Evolutionary conservation across 1,140 invertebrate genomes (phyloP), one percentile per base, ranked within the genome.

Genomic region (Saccostrea echinata): DNA sequence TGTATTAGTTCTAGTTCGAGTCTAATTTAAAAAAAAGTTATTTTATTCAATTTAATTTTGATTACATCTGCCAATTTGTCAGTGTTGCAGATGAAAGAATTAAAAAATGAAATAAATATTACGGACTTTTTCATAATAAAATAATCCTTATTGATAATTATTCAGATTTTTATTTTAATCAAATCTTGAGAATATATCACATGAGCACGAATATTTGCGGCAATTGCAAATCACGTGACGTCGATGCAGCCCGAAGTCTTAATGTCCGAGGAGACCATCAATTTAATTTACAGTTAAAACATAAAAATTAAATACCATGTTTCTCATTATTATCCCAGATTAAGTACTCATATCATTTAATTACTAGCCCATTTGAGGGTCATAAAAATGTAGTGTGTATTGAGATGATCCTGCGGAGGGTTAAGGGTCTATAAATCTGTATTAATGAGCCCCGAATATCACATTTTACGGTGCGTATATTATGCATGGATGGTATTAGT

Each of bases 361-460:
- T 76, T 76, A 76, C 68, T 76, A 27, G 30, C 68, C 68, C 68
- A 76, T 76, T 76, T 24, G 27, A 76, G 68, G 68, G 68, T 76
- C 24, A 76, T 76, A 76, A 76, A 76, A 76, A 76, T 76, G 68
- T 76, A 76, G 68, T 76, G 68, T 76, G 68, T 76, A 76, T 76
- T 76, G 27, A 30, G 68, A 33, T 30, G 57, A 76, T 30, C 13
- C 68, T 16, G 24, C 24, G 68, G 68, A 76, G 68, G 30, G 68
- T 76, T 76, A 76, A 76, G 68, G 68, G 68, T 76, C 68, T 76
- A 76, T 76, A 76, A 76, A 76, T 76, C 68, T 76, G 68, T 76
- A 30, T 27, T 76, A 76, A 76, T 30, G 68, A 76, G 68, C 27
- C 68, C 68, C 68, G 24, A 76, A 76, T 76, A 76, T 76, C 68